Evolutionary conservation across 2,797 vertebrate species (phyloP).

Genomic region (Rhinatrema bivittatum): DNA sequence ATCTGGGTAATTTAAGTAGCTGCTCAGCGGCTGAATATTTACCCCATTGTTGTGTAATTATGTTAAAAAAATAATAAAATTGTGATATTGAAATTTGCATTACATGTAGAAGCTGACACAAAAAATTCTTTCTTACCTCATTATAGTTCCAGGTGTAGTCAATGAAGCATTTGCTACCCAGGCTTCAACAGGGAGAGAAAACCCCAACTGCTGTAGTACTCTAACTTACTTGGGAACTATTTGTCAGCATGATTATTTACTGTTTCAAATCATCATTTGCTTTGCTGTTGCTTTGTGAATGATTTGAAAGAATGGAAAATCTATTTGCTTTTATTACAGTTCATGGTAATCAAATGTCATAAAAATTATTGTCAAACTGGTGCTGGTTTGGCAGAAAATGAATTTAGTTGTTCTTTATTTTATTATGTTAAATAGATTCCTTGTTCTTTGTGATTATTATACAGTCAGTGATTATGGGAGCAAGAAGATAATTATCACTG

Average conservation of each 20-base stretch:
- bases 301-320: slow-evolving; percentile 47
- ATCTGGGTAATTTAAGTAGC: too few relatives aligned
- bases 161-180: too few relatives aligned
- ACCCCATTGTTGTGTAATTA: too few relatives aligned
- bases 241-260: slow-evolving; percentile 31
- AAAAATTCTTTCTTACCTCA: too few relatives aligned
- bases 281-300: slow-evolving; percentile 27
- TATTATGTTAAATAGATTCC: slow-evolving; percentile 37
- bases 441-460: slow-evolving; percentile 29
- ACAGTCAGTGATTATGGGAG: slow-evolving; percentile 32
- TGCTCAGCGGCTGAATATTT: too few relatives aligned
- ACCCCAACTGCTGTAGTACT: slow-evolving; percentile 2
- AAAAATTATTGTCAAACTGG: slow-evolving; percentile 45
- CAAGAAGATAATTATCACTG: slow-evolving; percentile 44
- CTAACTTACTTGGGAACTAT: slow-evolving; percentile 13
- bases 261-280: slow-evolving; percentile 34
- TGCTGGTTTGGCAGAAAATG: slow-evolving; percentile 38
- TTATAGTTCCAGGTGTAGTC: too few relatives aligned
- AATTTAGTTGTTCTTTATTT: slow-evolving; percentile 43
- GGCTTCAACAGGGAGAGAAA: too few relatives aligned
- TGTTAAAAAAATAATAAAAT: too few relatives aligned
- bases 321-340: slow-evolving; percentile 44
- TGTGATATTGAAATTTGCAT: too few relatives aligned
- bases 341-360: slow-evolving; percentile 39
- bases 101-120: too few relatives aligned